These are phyloP conservation scores for Sarotherodon lohbergeri DNA, from an alignment of 2,113 vertebrate species.

Conservation along the genomic window DNA sequence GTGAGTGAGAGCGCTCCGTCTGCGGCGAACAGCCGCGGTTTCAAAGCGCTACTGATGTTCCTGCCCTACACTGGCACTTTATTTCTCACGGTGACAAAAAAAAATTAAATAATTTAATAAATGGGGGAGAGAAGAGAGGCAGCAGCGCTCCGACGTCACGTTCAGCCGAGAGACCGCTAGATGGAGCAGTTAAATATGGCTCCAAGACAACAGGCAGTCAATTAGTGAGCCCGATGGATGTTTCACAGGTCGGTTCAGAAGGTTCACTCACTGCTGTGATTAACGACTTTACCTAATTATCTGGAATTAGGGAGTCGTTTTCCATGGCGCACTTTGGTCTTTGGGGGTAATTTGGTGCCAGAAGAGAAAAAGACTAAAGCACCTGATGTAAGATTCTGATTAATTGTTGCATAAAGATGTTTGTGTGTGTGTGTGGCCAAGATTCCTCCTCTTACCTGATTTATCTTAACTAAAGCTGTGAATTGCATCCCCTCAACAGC, in stretches of 20 bases:
- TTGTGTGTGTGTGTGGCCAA: not conserved
- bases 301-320: not conserved
- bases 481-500: not conserved
- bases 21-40: not conserved
- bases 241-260: slow-evolving; percentile 1
- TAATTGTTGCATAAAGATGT: not conserved
- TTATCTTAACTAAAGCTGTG: not conserved
- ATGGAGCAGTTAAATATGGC: slow-evolving; percentile 19
- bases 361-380: not conserved
- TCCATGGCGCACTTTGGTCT: not conserved
- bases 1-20: slow-evolving; percentile 13
- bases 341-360: not conserved
- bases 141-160: not conserved
- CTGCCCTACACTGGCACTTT: slow-evolving; percentile 45
- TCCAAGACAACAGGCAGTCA: slow-evolving; percentile 16
- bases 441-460: not conserved
- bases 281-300: slow-evolving; percentile 31
- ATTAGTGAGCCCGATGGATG: not conserved
- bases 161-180: slow-evolving; percentile 22
- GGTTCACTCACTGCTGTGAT: slow-evolving; percentile 6
- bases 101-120: slow-evolving; percentile 22
- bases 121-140: not conserved
- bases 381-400: not conserved
- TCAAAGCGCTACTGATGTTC: slow-evolving; percentile 9
- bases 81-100: slow-evolving; percentile 40